Conservation (phyloP, 2,888 invertebrate genomes). For the Gari tellinella region DNA sequence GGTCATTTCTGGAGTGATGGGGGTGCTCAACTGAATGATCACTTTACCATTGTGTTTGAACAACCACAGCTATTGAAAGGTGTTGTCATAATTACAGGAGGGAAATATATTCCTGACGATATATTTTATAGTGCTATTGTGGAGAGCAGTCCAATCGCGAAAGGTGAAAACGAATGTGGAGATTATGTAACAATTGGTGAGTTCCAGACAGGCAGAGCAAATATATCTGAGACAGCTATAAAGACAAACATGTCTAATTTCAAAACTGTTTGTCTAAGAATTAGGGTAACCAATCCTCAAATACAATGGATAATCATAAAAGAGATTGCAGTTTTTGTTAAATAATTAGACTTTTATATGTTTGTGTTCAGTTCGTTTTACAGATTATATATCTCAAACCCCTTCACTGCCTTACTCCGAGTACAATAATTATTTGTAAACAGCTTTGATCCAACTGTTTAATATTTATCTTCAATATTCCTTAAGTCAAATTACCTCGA, state of each 20-base stretch:
- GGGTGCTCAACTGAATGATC: slow-evolving; percentile 73
- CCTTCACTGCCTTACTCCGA: too few relatives aligned
- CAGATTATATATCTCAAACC: too few relatives aligned
- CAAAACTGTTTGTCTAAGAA: slow-evolving; percentile 80
- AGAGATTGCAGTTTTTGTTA: slow-evolving; percentile 79
- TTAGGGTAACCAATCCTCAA: slow-evolving; percentile 78
- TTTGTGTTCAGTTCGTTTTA: too few relatives aligned
- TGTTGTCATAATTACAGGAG: slow-evolving; percentile 80
- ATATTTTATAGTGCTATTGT: slow-evolving; percentile 72
- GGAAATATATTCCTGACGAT: slow-evolving; percentile 73
- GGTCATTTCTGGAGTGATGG: slow-evolving; percentile 84
- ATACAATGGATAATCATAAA: slow-evolving; percentile 83
- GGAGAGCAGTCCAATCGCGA: slow-evolving; percentile 69
- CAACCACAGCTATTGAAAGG: slow-evolving; percentile 72
- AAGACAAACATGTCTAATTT: slow-evolving; percentile 57
- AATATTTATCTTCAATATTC: too few relatives aligned
- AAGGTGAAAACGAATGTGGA: slow-evolving; percentile 55
- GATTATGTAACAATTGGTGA: slow-evolving; percentile 59
- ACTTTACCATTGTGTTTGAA: slow-evolving; percentile 80
- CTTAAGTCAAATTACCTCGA: too few relatives aligned
- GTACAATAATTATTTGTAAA: too few relatives aligned
- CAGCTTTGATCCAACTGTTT: too few relatives aligned
- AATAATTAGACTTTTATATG: too few relatives aligned
- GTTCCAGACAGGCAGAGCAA: slow-evolving; percentile 74
- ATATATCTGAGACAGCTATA: slow-evolving; percentile 70